A percentile compares a stretch with the other conserved stretches of the same genome.
Evolutionary conservation across 92 coral and sea anemone genomes (phyloP).

Genomic region (Umimayanthus kanabou): DNA sequence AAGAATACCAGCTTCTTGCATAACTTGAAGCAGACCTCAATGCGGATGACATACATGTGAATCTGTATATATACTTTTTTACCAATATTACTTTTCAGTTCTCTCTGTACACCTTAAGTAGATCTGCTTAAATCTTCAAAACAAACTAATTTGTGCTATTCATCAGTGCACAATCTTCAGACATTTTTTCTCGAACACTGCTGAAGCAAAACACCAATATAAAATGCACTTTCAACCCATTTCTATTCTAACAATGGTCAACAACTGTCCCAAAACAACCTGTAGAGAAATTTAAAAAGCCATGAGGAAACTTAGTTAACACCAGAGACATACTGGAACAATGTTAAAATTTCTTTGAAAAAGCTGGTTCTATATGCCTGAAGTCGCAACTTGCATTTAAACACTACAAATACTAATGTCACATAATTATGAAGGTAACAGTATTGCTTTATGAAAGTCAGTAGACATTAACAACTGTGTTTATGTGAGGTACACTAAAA

Average conservation of each 20-base stretch:
- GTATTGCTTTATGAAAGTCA: not conserved
- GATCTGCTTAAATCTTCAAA: slow-evolving; percentile 13
- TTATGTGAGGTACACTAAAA: too few relatives aligned
- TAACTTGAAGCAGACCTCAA: not conserved
- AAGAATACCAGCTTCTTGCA: slow-evolving; percentile 44
- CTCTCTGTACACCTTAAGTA: not conserved
- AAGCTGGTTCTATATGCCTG: not conserved
- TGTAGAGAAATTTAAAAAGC: not conserved
- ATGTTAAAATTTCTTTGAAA: too few relatives aligned
- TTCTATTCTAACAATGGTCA: too few relatives aligned
- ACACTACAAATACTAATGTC: too few relatives aligned
- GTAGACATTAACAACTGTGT: too few relatives aligned
- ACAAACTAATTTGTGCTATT: not conserved
- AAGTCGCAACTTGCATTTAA: too few relatives aligned
- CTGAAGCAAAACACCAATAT: too few relatives aligned
- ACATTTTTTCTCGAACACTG: too few relatives aligned
- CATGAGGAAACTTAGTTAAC: not conserved
- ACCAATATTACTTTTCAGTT: not conserved
- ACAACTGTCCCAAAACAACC: not conserved
- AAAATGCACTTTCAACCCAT: too few relatives aligned
- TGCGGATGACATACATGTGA: not conserved
- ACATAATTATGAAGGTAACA: not conserved
- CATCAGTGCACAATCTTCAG: not conserved
- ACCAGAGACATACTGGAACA: not conserved
- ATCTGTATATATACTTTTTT: not conserved